These are phyloP conservation scores for Drosophila tanythrix DNA, from an alignment of 2,888 invertebrate species.

Conservation along the genomic window DNA sequence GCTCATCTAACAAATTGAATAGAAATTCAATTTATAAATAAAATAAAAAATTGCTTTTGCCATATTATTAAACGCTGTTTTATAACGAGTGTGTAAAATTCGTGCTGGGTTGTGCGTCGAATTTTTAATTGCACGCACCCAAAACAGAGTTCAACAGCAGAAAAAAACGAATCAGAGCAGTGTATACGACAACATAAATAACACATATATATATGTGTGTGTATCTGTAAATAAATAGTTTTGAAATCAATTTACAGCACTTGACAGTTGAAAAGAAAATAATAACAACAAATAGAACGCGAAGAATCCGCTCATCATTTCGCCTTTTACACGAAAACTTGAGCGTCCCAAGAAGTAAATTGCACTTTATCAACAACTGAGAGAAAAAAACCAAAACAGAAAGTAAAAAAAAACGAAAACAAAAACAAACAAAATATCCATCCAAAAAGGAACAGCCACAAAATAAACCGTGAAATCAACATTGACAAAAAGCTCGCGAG, in stretches of 20 bases:
- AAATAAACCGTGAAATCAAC: constrained; percentile 28
- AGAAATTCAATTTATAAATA: not conserved
- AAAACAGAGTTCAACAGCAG: not conserved
- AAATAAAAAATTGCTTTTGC: not conserved
- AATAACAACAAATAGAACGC: constrained; percentile 12
- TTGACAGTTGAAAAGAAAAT: constrained; percentile 24
- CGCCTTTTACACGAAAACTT: constrained; percentile 73
- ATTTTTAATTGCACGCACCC: not conserved
- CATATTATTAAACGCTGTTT: not conserved
- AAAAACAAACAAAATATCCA: constrained; percentile 58
- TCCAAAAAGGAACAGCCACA: constrained; percentile 52
- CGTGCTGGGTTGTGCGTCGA: not conserved
- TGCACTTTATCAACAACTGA: constrained; percentile 51
- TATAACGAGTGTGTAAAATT: not conserved
- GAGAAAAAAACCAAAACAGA: constrained; percentile 6
- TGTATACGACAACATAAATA: not conserved
- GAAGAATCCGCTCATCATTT: constrained; percentile 65
- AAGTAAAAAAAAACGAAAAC: constrained; percentile 4
- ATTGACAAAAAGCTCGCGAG: constrained; percentile 33
- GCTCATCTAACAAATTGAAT: not conserved
- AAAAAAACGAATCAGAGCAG: constrained; percentile 26
- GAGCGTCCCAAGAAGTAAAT: constrained; percentile 49
- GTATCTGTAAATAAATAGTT: constrained; percentile 48
- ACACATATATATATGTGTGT: constrained; percentile 17
- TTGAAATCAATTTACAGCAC: constrained; percentile 56